Evolutionary conservation across 2,113 vertebrate genomes (phyloP).

Genomic region (Theristicus caerulescens): DNA sequence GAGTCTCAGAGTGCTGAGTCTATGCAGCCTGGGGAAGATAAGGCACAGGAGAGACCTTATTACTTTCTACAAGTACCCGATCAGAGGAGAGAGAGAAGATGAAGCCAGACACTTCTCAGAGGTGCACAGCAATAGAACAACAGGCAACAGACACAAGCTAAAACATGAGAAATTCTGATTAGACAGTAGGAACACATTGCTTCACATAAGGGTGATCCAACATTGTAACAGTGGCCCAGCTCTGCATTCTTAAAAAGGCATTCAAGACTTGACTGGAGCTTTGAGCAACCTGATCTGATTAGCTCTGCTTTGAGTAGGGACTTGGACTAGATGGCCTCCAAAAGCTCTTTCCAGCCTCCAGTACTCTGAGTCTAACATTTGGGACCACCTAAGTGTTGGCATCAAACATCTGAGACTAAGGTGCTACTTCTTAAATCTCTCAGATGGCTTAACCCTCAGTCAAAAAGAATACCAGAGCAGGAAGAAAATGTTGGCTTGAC

Average conservation of each 20-base stretch:
- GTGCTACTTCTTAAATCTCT: background rate
- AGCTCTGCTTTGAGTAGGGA: background rate
- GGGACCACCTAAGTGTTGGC: background rate
- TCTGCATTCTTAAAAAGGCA: background rate
- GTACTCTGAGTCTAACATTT: background rate
- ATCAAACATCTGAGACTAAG: background rate
- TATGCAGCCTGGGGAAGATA: background rate
- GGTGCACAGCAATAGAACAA: background rate
- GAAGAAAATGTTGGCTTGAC: background rate
- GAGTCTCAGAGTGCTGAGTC: background rate
- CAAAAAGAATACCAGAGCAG: background rate
- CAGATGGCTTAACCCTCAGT: background rate
- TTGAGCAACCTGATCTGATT: background rate
- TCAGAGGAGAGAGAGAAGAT: background rate
- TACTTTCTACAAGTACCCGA: fast-evolving
- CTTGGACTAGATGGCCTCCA: background rate
- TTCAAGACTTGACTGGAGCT: background rate
- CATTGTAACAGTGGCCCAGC: background rate
- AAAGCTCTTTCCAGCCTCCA: background rate
- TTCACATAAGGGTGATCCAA: background rate
- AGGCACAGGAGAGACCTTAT: background rate
- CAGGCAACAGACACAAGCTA: background rate
- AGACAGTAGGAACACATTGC: background rate
- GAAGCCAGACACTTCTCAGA: background rate
- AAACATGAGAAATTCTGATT: background rate